phyloP scores from a whole-genome alignment of 2,888 invertebrate species.

The Pollenia griseotomentosa region DNA sequence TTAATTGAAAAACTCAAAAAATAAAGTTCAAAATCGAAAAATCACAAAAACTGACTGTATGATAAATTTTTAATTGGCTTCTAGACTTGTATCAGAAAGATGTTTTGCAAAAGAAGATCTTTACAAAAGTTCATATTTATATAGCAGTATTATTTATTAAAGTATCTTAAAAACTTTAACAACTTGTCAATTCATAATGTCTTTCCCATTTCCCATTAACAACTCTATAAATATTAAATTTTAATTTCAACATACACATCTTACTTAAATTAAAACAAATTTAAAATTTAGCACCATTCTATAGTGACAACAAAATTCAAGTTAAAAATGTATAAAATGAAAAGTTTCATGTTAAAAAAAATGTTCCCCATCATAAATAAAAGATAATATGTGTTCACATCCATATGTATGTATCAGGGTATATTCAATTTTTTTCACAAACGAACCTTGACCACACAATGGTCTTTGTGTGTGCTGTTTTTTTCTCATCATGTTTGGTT shows the following conservation, averaged over 20 bases:
- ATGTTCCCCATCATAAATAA: slow-evolving; percentile 39
- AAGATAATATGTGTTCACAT: slow-evolving; percentile 17
- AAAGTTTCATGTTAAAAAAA: background rate
- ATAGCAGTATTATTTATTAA: no score
- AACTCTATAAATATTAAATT: slow-evolving; percentile 22
- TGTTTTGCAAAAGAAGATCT: no score
- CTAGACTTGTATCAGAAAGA: no score
- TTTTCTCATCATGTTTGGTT: slow-evolving; percentile 30
- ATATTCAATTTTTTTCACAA: slow-evolving; percentile 31
- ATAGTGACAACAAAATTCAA: slow-evolving; percentile 6
- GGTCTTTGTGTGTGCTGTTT: slow-evolving; percentile 17
- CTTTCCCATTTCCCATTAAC: background rate
- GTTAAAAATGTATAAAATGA: background rate
- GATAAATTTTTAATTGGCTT: no score
- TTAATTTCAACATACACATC: background rate
- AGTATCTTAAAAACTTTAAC: no score
- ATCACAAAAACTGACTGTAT: no score
- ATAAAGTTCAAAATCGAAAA: no score
- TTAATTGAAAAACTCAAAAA: no score
- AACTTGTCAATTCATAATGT: no score
- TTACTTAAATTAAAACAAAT: background rate
- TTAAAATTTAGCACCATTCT: slow-evolving; percentile 24
- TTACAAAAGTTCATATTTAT: no score
- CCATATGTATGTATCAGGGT: background rate
- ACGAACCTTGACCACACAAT: slow-evolving; percentile 68